A percentile compares a stretch with the other conserved stretches of the same genome.
Conservation (phyloP, 2,888 invertebrate species). For the Lasioglossum marginatum region DNA sequence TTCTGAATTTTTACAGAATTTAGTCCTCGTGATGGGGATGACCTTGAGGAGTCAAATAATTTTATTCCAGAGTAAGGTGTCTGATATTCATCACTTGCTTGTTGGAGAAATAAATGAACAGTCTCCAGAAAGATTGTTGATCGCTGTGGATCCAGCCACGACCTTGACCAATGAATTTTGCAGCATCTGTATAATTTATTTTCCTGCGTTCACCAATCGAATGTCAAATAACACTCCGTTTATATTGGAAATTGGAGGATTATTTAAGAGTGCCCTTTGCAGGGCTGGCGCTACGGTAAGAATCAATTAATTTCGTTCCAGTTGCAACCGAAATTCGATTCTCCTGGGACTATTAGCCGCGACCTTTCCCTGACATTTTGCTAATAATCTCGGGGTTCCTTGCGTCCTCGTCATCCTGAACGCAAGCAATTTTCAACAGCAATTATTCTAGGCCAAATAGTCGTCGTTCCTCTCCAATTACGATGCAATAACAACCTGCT, state of each 20-base stretch:
- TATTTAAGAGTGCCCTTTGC: not conserved
- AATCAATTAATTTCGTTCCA: constrained; percentile 9
- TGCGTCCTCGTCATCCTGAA: not conserved
- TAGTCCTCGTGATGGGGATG: not conserved
- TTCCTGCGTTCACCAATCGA: not conserved
- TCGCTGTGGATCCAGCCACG: too few relatives aligned
- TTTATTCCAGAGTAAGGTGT: not conserved
- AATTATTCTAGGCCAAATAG: constrained; percentile 18
- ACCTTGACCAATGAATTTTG: not conserved
- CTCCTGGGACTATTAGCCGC: not conserved
- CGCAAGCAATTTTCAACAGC: not conserved
- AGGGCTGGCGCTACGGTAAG: not conserved
- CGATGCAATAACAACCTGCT: constrained; percentile 34
- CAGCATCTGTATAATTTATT: not conserved
- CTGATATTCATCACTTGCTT: too few relatives aligned
- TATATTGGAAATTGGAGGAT: not conserved
- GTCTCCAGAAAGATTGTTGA: too few relatives aligned
- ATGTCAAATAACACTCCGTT: not conserved
- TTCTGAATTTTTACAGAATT: not conserved
- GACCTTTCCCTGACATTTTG: constrained; percentile 15
- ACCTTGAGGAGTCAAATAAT: not conserved
- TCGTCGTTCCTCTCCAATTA: constrained; percentile 28
- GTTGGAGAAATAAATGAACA: not conserved
- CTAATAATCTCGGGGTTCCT: not conserved
- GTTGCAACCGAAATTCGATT: not conserved